Evolutionary conservation across 2,888 invertebrate species (phyloP), one percentile per base, ranked within the genome.

Genomic region (Strigamia transsilvanica): DNA sequence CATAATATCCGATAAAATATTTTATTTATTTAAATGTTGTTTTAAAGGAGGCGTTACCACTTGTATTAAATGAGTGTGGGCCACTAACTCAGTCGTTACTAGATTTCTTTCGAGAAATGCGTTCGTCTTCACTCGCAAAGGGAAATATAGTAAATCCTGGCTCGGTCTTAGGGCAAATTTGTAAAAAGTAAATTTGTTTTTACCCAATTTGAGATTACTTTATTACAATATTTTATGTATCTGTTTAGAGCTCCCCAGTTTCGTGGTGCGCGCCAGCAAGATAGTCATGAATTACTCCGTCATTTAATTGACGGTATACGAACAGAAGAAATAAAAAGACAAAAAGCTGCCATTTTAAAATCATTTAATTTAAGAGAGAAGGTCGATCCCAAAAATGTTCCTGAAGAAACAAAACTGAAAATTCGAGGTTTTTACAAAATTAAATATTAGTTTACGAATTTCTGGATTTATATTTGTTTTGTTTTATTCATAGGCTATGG

Each of bases 191-290:
- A 85, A 86, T 81, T 18, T 38, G 15, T 5, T 79, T 38, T 79
- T 34, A 0, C 2, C 12, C 12, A 7, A 61, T 61, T 12, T 21
- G 7, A 10, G 13, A 23, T 61, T 61, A 12, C 12, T 61, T 18
- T 23, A 42, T 34, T 23, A 32, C 34, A 32, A 32, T 73, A 6
- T 73, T 13, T 23, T 34, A 1, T 15, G 38, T 10, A 13, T 80
- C 13, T 46, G 23, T 80, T 12, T 83, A 89, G 89, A 83, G 88
- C 88, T n/a, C 94, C 94, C 0, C 94, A 97, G 87, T 98, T 98
- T 88, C 93, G 94, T 81, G 97, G 97, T 12, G 96, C 94, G 2
- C 95, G 97, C 85, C 98, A 99, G 87, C 99, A 99, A 87, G 99
- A 99, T 88, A 93, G 98, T 0, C 99, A 99, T 86, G 99, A 99